Percentiles rank a stretch among this genome's conserved stretches.
Evolutionary conservation across 2,888 invertebrate genomes (phyloP).

Genomic region (Leptinotarsa haldemani): DNA sequence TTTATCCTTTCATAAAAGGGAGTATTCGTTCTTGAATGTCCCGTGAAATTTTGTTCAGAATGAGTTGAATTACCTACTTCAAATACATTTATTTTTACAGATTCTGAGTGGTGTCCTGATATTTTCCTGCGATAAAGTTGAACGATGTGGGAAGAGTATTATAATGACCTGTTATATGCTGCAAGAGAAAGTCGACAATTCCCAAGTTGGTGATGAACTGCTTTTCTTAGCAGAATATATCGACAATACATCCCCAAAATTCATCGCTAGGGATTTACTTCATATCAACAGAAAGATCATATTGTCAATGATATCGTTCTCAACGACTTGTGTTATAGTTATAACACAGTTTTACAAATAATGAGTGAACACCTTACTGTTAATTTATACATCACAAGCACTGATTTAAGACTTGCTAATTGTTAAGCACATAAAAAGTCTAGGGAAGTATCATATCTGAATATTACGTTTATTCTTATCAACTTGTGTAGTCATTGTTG

Average conservation of each 20-base stretch:
- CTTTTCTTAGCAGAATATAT: slow-evolving; percentile 7
- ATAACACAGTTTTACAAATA: slow-evolving; percentile 20
- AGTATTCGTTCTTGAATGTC: too few relatives aligned
- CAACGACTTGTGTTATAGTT: slow-evolving; percentile 20
- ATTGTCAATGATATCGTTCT: slow-evolving; percentile 3
- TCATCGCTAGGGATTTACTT: slow-evolving; percentile 20
- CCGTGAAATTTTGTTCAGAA: too few relatives aligned
- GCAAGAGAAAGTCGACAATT: slow-evolving; percentile 12
- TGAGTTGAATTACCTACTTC: too few relatives aligned
- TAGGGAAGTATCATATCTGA: too few relatives aligned
- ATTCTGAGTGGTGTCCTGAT: not conserved
- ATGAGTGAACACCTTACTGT: not conserved
- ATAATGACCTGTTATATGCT: slow-evolving; percentile 11
- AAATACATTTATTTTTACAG: not conserved
- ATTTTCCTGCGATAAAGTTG: slow-evolving; percentile 10
- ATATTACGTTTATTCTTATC: too few relatives aligned
- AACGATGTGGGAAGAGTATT: slow-evolving; percentile 1
- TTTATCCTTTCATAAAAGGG: too few relatives aligned
- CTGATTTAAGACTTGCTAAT: too few relatives aligned
- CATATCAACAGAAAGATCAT: slow-evolving; percentile 19
- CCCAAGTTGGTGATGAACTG: not conserved
- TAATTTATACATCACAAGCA: too few relatives aligned
- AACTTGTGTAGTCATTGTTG: too few relatives aligned
- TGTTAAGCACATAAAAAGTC: too few relatives aligned
- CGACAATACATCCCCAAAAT: slow-evolving; percentile 20